These are phyloP conservation scores for Lamellibrachia columna DNA, from an alignment of 2,888 invertebrate species.

Conservation along the genomic window DNA sequence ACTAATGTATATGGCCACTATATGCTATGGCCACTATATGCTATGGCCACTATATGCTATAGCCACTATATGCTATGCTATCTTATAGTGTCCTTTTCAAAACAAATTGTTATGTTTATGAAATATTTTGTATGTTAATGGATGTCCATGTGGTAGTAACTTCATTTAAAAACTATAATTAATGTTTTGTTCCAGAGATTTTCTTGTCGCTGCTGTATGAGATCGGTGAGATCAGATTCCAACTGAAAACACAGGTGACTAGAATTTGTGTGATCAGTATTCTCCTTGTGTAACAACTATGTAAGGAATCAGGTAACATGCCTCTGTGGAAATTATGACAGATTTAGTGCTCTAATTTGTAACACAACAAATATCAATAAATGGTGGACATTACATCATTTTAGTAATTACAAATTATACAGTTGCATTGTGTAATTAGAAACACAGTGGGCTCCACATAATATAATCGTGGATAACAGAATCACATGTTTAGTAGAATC, in stretches of 20 bases:
- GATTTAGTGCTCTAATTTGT: too few species aligned
- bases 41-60: too few species aligned
- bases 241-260: conserved; percentile 57
- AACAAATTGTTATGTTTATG: neutral
- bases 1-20: too few species aligned
- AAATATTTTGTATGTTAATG: neutral
- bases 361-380: too few species aligned
- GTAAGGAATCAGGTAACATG: too few species aligned
- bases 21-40: too few species aligned
- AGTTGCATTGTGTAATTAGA: neutral
- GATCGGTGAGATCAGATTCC: conserved; percentile 57
- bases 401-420: neutral
- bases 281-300: too few species aligned
- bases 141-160: neutral
- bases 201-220: conserved; percentile 59
- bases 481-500: too few species aligned
- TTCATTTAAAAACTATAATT: neutral
- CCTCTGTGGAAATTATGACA: too few species aligned
- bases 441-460: neutral
- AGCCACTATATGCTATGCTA: too few species aligned
- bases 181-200: conserved; percentile 54
- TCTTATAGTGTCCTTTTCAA: neutral
- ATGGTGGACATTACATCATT: neutral
- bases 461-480: too few species aligned
- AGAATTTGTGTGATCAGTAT: neutral